Evolutionary conservation across 2,797 vertebrate species (phyloP).

Genomic region (Lithobates pipiens): DNA sequence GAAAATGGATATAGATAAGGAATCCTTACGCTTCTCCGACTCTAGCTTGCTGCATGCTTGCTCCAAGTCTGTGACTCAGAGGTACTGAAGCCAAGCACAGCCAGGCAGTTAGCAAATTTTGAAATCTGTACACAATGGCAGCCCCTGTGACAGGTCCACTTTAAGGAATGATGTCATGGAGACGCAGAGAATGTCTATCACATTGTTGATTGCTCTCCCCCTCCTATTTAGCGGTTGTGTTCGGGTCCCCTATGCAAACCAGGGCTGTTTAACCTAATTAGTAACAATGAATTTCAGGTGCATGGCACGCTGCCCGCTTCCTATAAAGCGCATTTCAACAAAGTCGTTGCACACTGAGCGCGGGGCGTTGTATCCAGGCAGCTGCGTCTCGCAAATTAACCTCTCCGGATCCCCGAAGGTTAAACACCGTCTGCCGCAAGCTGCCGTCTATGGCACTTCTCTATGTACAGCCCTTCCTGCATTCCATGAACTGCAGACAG

Average conservation of each 20-base stretch:
- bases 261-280: conserved; percentile 59
- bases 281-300: conserved; percentile 51
- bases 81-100: no score
- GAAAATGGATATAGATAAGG: no score
- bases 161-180: no score
- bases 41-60: no score
- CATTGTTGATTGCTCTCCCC: background rate
- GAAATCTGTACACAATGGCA: no score
- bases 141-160: no score
- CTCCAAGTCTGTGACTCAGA: no score
- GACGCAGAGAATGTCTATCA: no score
- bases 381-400: conserved; percentile 44
- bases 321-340: conserved; percentile 33
- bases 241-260: conserved; percentile 26
- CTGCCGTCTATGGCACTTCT: background rate
- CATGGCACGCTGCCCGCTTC: conserved; percentile 50
- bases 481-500: background rate
- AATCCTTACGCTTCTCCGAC: no score
- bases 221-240: conserved; percentile 17
- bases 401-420: conserved; percentile 35
- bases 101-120: no score
- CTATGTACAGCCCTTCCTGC: no score
- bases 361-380: conserved; percentile 17
- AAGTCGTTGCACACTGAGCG: conserved; percentile 23
- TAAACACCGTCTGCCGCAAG: background rate